Base-by-base conservation (phyloP, 2,888 invertebrate species). In the Xestia sexstrigata region DNA sequence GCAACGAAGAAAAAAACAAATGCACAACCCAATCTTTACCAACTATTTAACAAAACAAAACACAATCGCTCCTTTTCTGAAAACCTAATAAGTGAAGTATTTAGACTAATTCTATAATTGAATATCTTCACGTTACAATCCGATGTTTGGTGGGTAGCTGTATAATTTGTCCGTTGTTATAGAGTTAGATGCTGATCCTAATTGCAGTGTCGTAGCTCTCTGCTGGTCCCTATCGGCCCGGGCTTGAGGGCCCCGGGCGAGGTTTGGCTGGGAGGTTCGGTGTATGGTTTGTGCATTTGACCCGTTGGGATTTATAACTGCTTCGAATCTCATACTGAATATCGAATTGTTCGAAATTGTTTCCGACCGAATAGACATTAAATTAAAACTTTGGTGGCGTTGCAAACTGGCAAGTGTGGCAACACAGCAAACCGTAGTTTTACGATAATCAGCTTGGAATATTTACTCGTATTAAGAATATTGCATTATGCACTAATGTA, bases 171-270 rank as follows among this genome's bases (percentile, higher is more conserved):
- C 55, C 5, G 76, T 66, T 68, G 74, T 77, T 78, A 70, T 55
- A 47, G 35, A 35, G 35, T 35, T 35, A 35, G 63, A 65, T 47
- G 63, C 76, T 89, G 88, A 88, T 87, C 86, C 89, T 90, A 91
- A 91, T 90, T 91, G 88, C 76, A 73, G 81, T 77, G 81, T 86
- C 86, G 69, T 74, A 74, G 45, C 58, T 63, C 52, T 70, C 73
- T 76, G 76, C 58, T 52, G 35, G 70, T 60, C 76, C 76, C 63
- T 72, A 68, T 77, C 69, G 79, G 62, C 47, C 58, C 73, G 65
- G 81, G 74, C 30, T 74, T 58, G 55, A 26, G n/a, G 23, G 85
- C 89, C 82, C 52, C 62, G n/a, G 83, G 88, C 81, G 58, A 65
- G 60, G 65, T 78, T 67, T 68, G 70, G 55, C 42, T 71, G n/a